Evolutionary conservation across 2,888 invertebrate genomes (phyloP), one percentile per base, ranked within the genome.

Genomic region (Lithosia quadra): DNA sequence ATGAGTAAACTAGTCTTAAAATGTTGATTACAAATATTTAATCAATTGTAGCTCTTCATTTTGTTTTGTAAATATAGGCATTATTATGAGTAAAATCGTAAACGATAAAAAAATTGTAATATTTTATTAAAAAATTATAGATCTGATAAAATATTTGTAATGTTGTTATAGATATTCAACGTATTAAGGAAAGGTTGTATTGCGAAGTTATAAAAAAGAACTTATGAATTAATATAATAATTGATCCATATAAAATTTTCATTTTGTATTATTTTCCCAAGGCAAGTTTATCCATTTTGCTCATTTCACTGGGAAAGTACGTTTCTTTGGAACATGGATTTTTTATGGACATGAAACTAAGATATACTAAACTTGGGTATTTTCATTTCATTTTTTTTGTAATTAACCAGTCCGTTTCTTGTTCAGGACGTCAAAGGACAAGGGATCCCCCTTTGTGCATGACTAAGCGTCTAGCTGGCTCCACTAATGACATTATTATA

Each of bases 401-500:
- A 63, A 58, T 68, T 58, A 58, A 33, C 5, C 10, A 49, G 34
- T 58, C n/a, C 24, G 9, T 69, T 58, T 22, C 49, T 56, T 18
- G 28, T 69, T 55, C 21, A 24, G 21, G n/a, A 22, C 28, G 61
- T 67, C 61, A 61, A 63, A 21, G 39, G 53, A 66, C 55, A 55
- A 60, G 70, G 66, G 70, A 66, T 56, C 59, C 56, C 49, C 63
- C 39, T 63, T 63, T 43, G 57, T 33, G 36, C 11, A 76, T 82
- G 79, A 79, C 68, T 80, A 74, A 77, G 70, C 68, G 68, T 56
- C 53, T 56, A 55, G 65, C 66, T 59, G 70, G 59, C 72, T 64
- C 72, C 66, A 60, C 57, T 80, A 80, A 75, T 72, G 72, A 67
- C 73, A 70, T 70, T 67, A 75, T 75, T 76, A 68, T 62, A 70